phyloP scores from a whole-genome alignment of 2,797 vertebrate species.

The Hafferia zeledoni region DNA sequence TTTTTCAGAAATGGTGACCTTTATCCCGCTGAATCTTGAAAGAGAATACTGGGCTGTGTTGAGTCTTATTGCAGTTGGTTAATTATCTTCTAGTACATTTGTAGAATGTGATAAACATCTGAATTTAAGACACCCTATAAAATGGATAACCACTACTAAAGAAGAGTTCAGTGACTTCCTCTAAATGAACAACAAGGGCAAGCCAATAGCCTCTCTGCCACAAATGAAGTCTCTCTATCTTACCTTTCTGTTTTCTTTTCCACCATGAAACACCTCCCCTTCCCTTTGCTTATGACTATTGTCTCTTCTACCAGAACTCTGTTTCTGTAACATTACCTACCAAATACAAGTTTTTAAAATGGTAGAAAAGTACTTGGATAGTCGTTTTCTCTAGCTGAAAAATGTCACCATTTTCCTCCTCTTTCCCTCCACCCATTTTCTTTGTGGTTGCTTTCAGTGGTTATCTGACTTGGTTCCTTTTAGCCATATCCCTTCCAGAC shows the following conservation, averaged over 20 bases:
- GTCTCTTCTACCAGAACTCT: background rate
- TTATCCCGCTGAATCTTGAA: background rate
- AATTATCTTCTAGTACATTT: conserved; percentile 31
- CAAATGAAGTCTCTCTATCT: background rate
- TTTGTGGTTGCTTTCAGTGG: background rate
- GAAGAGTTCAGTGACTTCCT: background rate
- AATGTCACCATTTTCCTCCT: background rate
- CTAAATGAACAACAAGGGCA: background rate
- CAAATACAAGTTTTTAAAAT: background rate
- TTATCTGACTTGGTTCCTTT: background rate
- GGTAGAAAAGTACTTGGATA: background rate
- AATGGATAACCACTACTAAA: background rate
- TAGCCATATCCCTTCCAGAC: background rate
- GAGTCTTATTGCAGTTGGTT: background rate
- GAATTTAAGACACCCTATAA: background rate
- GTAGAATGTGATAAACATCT: background rate
- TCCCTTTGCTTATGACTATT: background rate
- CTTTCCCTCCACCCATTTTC: background rate
- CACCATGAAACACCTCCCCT: background rate
- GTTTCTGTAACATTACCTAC: background rate
- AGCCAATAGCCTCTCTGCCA: background rate
- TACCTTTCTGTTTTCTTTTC: background rate
- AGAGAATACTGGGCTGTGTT: background rate
- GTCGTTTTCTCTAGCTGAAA: background rate
- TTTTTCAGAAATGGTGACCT: background rate